These are phyloP conservation scores for Triops cancriformis DNA, from an alignment of 1,140 invertebrate species.

Conservation along the genomic window DNA sequence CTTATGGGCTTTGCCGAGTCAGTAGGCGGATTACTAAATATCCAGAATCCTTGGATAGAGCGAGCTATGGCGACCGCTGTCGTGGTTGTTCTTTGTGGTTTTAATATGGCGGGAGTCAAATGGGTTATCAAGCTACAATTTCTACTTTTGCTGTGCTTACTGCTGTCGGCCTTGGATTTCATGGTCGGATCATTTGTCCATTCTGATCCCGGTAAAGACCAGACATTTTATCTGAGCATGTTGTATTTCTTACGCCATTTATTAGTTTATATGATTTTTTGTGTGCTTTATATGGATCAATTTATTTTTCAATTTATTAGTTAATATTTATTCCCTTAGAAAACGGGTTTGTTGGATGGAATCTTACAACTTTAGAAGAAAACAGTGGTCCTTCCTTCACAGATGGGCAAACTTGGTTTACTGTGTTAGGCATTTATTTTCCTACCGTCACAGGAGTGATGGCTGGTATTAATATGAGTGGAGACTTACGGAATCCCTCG, in stretches of 20 bases:
- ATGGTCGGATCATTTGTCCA: slow-evolving; percentile 76
- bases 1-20: slow-evolving; percentile 93
- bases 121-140: slow-evolving; percentile 90
- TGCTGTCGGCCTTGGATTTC: slow-evolving; percentile 81
- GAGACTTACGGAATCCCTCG: slow-evolving; percentile 81
- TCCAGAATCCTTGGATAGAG: slow-evolving; percentile 62
- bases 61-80: slow-evolving; percentile 70
- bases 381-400: slow-evolving; percentile 76
- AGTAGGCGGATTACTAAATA: slow-evolving; percentile 71
- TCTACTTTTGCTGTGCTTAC: slow-evolving; percentile 65
- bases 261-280: too few species aligned
- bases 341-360: slow-evolving; percentile 77
- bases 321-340: slow-evolving; percentile 42
- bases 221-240: slow-evolving; percentile 22
- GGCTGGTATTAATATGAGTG: slow-evolving; percentile 96
- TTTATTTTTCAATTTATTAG: background rate
- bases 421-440: slow-evolving; percentile 90
- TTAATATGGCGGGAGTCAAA: slow-evolving; percentile 85
- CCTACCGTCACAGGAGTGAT: slow-evolving; percentile 87
- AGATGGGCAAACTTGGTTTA: slow-evolving; percentile 75
- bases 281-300: too few species aligned
- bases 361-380: slow-evolving; percentile 61
- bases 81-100: slow-evolving; percentile 68
- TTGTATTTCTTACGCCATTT: too few species aligned
- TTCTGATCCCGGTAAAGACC: slow-evolving; percentile 3